These are phyloP conservation scores for Caenorhabditis uteleia DNA, from an alignment of 2,888 invertebrate genomes.

Conservation along the genomic window DNA sequence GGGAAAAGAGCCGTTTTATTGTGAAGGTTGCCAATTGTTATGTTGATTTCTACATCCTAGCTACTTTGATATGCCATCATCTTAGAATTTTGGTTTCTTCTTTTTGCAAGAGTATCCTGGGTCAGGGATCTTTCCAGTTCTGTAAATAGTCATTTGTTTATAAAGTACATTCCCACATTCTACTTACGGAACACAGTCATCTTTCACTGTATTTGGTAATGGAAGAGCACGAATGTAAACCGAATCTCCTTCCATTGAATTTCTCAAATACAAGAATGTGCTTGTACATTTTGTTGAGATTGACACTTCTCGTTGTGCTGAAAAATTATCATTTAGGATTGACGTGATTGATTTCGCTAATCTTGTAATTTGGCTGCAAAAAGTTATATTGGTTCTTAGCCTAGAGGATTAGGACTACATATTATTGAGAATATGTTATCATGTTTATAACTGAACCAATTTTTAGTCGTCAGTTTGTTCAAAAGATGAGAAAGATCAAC, in stretches of 20 bases:
- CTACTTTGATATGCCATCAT: too few species aligned
- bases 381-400: constrained; percentile 9
- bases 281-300: constrained; percentile 10
- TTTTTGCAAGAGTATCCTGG: not conserved
- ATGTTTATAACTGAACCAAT: too few species aligned
- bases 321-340: constrained; percentile 4
- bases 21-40: too few species aligned
- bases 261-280: constrained; percentile 13
- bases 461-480: too few species aligned
- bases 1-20: too few species aligned
- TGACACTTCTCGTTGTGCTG: constrained; percentile 2
- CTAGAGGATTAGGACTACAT: too few species aligned
- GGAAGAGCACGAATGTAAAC: constrained; percentile 4
- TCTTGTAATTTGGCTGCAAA: too few species aligned
- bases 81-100: too few species aligned
- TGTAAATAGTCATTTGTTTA: not conserved
- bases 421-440: too few species aligned
- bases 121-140: not conserved
- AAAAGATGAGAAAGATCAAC: too few species aligned
- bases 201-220: not conserved
- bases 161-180: not conserved
- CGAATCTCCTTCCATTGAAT: constrained; percentile 2
- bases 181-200: not conserved
- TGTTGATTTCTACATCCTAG: too few species aligned
- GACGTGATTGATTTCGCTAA: constrained; percentile 9